phyloP scores from a whole-genome alignment of 2,113 vertebrate genomes.

The Leptocoma aspasia region DNA sequence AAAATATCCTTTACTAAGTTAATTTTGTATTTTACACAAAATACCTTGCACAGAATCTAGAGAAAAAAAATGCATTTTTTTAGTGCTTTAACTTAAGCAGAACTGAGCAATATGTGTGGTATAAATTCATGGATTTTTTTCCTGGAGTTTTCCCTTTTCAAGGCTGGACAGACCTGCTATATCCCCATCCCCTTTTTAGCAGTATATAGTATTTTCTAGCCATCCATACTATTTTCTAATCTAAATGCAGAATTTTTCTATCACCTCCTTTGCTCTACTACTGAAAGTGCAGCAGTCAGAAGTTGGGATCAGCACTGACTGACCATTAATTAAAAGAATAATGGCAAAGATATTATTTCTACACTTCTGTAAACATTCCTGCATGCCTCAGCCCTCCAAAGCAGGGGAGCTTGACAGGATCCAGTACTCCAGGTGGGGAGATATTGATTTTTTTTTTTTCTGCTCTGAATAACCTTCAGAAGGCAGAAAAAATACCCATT shows the following conservation, averaged over 20 bases:
- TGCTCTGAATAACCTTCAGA: not conserved
- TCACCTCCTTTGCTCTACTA: not conserved
- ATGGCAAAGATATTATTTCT: not conserved
- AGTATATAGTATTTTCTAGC: not conserved
- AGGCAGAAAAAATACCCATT: not conserved
- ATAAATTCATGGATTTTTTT: not conserved
- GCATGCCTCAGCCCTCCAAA: not conserved
- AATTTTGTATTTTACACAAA: not conserved
- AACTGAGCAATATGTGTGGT: not conserved
- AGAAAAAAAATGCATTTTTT: not conserved
- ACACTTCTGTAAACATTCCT: not conserved
- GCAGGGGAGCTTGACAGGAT: not conserved
- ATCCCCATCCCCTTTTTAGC: not conserved
- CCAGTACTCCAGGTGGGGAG: not conserved
- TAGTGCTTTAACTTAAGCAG: not conserved
- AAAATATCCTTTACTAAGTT: not conserved
- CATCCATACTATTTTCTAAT: not conserved
- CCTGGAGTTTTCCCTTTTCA: not conserved
- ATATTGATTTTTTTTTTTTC: not conserved
- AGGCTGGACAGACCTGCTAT: not conserved
- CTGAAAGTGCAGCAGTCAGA: not conserved
- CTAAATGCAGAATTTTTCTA: not conserved
- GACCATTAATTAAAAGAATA: not conserved
- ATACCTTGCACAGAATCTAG: not conserved
- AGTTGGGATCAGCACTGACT: not conserved